Evolutionary conservation across 2,888 invertebrate genomes (phyloP), one percentile per base, ranked within the genome.

Genomic region (Drosophila kuntzei): DNA sequence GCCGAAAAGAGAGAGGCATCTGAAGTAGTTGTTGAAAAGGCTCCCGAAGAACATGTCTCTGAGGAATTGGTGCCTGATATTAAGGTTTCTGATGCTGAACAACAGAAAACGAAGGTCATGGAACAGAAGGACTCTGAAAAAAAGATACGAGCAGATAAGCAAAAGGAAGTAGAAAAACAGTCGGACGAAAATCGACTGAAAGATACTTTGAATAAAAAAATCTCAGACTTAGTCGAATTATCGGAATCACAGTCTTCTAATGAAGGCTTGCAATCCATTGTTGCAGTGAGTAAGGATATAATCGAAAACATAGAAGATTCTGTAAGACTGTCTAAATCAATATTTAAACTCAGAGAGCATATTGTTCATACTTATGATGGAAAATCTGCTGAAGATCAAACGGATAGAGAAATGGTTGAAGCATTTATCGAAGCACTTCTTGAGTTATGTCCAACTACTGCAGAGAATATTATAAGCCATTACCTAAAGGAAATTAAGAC

Each of bases 311-410:
- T 71, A 0, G 20, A 60, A 8, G 74, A 80, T 43, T 12, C 44
- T 6, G 79, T 75, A 2, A 64, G 72, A 20, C 63, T 87, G 9
- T 46, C 70, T 1, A 90, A 89, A 60, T 72, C 79, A 9, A 74
- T 91, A 41, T 90, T 91, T 3, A 90, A 90, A 49, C 62, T 91
- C 5, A 72, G 83, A 41, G 86, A 90, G 47, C 90, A 90, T 22
- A 87, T 91, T 47, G 90, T 91, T 3, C 91, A 91, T 14, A 91
- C 91, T 0, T 90, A 90, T 50, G 90, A 91, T 53, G 88, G 81
- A 0, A 77, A 77, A 18, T 22, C 73, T 0, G 50, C 50, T 0
- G 70, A 76, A 11, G 76, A 87, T 0, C 61, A 59, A 49, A 12
- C 39, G 12, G 51, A 39, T 9, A 61, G 55, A 18, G 36, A 74